These are phyloP conservation scores for Syngnathus acus DNA, from an alignment of 2,797 vertebrate genomes.

Conservation along the genomic window DNA sequence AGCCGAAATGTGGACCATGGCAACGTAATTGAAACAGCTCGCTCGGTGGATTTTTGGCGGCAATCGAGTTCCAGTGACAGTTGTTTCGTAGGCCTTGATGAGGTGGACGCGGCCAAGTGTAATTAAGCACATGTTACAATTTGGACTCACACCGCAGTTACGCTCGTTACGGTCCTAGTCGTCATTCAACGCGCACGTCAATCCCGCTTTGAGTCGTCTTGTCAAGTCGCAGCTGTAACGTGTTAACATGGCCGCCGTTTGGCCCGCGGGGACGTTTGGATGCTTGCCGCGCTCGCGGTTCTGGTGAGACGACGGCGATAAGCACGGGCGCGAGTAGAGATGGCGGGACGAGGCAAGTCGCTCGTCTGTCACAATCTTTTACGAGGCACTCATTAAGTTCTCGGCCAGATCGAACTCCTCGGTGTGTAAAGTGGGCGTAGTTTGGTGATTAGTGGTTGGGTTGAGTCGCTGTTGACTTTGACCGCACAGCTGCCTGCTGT, in stretches of 20 bases:
- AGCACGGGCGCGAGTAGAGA: slow-evolving; percentile 7
- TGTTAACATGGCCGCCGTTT: not conserved
- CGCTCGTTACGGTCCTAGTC: not conserved
- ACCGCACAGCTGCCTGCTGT: slow-evolving; percentile 8
- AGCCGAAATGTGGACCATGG: too few relatives aligned
- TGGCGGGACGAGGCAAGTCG: slow-evolving; percentile 6
- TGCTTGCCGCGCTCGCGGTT: slow-evolving; percentile 21
- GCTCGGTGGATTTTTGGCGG: not conserved
- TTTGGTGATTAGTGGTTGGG: slow-evolving; percentile 2
- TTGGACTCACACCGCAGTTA: not conserved
- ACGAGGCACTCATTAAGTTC: not conserved
- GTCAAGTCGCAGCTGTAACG: slow-evolving; percentile 4
- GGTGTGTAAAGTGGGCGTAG: not conserved
- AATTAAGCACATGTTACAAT: not conserved
- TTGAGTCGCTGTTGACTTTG: slow-evolving; percentile 1
- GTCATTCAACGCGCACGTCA: not conserved
- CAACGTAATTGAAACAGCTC: not conserved
- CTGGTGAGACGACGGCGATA: slow-evolving; percentile 4
- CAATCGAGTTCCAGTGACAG: not conserved
- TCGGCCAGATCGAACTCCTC: not conserved
- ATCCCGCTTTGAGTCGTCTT: not conserved
- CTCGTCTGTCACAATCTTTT: slow-evolving; percentile 2
- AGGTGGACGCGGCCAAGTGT: not conserved
- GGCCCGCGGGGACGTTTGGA: not conserved
- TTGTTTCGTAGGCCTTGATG: not conserved